These are phyloP conservation scores for Aldabrachelys gigantea DNA, from an alignment of 2,113 vertebrate genomes.

Conservation along the genomic window DNA sequence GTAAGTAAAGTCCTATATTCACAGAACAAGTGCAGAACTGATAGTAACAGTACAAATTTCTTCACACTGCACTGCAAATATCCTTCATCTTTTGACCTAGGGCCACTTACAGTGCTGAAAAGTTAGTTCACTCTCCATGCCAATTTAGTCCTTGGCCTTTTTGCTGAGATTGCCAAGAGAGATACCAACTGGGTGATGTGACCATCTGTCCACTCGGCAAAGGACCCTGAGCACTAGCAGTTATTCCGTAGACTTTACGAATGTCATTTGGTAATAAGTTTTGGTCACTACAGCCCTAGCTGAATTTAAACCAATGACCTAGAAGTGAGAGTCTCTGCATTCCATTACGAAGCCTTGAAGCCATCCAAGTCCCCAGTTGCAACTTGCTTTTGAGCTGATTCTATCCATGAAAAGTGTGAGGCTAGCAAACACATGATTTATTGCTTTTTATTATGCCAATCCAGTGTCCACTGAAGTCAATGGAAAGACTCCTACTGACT, in stretches of 20 bases:
- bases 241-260: slow-evolving; percentile 51
- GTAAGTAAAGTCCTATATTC: slow-evolving; percentile 64
- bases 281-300: slow-evolving; percentile 13
- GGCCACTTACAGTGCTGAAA: slow-evolving; percentile 65
- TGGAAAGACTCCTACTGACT: background rate
- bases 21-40: background rate
- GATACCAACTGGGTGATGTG: slow-evolving; percentile 51
- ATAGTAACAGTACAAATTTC: background rate
- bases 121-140: slow-evolving; percentile 33
- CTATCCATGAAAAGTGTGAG: background rate
- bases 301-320: slow-evolving; percentile 18
- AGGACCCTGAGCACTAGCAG: slow-evolving; percentile 45
- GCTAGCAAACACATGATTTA: background rate
- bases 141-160: background rate
- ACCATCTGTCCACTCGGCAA: slow-evolving; percentile 40
- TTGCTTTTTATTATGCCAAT: background rate
- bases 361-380: background rate
- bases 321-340: background rate
- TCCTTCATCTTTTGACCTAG: slow-evolving; percentile 63
- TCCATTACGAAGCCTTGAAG: background rate
- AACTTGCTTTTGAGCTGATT: background rate
- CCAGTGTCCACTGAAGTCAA: background rate
- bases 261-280: slow-evolving; percentile 45
- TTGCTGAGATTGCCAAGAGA: slow-evolving; percentile 67
- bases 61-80: slow-evolving; percentile 53